Base-by-base conservation (phyloP, 2,888 invertebrate genomes). In the Aspidapion aeneum region DNA sequence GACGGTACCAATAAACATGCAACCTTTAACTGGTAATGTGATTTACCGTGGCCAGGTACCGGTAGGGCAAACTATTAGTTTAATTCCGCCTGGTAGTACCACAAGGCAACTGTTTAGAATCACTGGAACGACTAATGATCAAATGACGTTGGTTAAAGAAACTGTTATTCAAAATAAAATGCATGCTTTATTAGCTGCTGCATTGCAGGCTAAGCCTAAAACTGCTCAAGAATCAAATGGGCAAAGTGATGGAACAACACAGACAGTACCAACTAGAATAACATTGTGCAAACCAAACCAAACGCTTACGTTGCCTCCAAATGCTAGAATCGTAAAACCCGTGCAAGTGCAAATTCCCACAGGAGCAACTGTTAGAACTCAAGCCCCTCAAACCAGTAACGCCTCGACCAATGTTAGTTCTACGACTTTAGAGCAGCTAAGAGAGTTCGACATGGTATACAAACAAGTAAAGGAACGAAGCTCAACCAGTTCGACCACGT, bases 381-480 rank as follows among this genome's bases (percentile, higher is more conserved):
- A 85, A 57, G 63, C 69, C 16, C 65, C 69, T 50, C 65, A 63
- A 18, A 85, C 84, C 55, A 78, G 82, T 7, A 22, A 48, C 17
- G 84, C 85, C 61, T 86, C 87, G 72, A 82, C 86, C n/a, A 84
- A 86, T 73, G 85, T 90, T 73, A 90, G 90, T 75, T 88, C 90
- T 0, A 90, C 90, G 0, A 91, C 90, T 0, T 78, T 90, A 58
- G 91, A 92, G 77, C 91, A 91, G 72, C 77, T 92, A 7, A 80
- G 90, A 61, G 92, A 92, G 75, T 92, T 92, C 71, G 91, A 92
- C 75, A 88, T 90, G 80, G 91, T 92, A 0, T 81, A 91, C 64
- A 91, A 91, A 73, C 90, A 91, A 80, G 90, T 92, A 0, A 91
- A 90, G 74, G 90, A 90, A 76, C 81, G 90, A 65, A 90, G 89